A percentile compares a stretch with the other conserved stretches of the same genome.
phyloP scores from a whole-genome alignment of 64 coral and sea anemone species.

The Acropora tenuis region DNA sequence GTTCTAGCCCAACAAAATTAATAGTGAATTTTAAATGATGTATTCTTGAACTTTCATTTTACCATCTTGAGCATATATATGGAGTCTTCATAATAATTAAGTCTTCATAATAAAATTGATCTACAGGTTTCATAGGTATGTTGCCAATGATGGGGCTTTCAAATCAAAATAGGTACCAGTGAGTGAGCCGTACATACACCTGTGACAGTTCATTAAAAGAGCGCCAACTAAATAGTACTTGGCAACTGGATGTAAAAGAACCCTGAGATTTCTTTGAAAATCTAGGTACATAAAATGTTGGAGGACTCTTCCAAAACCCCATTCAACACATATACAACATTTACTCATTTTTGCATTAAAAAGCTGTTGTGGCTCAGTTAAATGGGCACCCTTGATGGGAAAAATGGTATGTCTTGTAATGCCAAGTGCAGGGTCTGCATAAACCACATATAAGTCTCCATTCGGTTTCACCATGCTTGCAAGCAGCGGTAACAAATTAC shows the following conservation, averaged over 20 bases:
- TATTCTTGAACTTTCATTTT: conserved; percentile 11
- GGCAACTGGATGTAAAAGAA: conserved; percentile 25
- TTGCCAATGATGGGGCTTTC: neutral
- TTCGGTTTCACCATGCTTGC: conserved; percentile 36
- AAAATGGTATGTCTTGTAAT: conserved; percentile 36
- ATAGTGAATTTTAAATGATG: neutral
- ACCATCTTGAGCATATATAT: neutral
- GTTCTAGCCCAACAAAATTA: neutral
- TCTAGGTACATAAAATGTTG: conserved; percentile 27
- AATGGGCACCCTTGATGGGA: conserved; percentile 18
- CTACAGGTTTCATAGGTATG: too few relatives aligned
- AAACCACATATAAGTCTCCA: conserved; percentile 22
- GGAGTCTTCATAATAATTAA: neutral
- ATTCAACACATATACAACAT: conserved; percentile 27
- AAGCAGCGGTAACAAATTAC: neutral
- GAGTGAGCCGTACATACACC: conserved; percentile 26
- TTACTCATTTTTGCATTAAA: conserved; percentile 35
- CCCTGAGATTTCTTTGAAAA: conserved; percentile 30
- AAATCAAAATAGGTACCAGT: conserved; percentile 47
- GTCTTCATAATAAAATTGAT: too few relatives aligned
- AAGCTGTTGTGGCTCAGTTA: conserved; percentile 27
- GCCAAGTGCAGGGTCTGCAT: too few relatives aligned
- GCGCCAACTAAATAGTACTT: conserved; percentile 50
- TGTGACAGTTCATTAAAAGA: conserved; percentile 49
- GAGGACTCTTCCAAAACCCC: conserved; percentile 30